Conservation (phyloP, 2,888 invertebrate genomes). For the Nomada flava region DNA sequence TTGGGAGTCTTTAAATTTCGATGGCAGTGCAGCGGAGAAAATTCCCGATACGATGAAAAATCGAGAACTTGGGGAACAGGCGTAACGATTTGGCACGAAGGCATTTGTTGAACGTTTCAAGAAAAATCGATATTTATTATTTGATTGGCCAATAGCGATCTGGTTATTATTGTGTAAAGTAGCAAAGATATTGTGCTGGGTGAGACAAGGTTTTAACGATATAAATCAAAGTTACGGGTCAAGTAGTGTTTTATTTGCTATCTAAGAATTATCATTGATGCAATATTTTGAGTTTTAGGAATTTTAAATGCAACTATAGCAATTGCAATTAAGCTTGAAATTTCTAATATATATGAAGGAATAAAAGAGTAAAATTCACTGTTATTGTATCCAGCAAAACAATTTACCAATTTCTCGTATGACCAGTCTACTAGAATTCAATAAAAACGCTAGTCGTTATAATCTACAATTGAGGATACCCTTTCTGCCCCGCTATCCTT, state of each 20-base stretch:
- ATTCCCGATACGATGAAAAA: conserved; percentile 23
- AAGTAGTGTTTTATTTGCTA: too few species aligned
- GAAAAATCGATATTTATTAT: neutral
- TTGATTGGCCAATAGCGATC: neutral
- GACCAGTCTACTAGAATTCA: neutral
- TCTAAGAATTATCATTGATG: too few species aligned
- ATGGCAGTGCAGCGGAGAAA: conserved; percentile 4
- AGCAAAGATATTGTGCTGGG: too few species aligned
- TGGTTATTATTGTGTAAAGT: neutral
- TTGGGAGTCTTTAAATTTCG: conserved; percentile 35
- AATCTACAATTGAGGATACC: neutral
- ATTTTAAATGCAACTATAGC: too few species aligned
- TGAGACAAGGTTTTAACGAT: too few species aligned
- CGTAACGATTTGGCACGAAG: neutral
- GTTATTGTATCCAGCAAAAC: too few species aligned
- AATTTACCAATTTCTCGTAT: neutral
- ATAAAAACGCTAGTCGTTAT: neutral
- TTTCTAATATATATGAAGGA: too few species aligned
- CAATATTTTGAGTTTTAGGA: too few species aligned
- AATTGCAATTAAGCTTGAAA: too few species aligned
- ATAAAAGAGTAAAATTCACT: too few species aligned
- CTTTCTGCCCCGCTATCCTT: neutral
- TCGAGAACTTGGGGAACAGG: neutral
- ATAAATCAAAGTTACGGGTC: too few species aligned
- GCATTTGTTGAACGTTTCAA: neutral